phyloP scores from a whole-genome alignment of 2,888 invertebrate species.

The Onchidella celtica region DNA sequence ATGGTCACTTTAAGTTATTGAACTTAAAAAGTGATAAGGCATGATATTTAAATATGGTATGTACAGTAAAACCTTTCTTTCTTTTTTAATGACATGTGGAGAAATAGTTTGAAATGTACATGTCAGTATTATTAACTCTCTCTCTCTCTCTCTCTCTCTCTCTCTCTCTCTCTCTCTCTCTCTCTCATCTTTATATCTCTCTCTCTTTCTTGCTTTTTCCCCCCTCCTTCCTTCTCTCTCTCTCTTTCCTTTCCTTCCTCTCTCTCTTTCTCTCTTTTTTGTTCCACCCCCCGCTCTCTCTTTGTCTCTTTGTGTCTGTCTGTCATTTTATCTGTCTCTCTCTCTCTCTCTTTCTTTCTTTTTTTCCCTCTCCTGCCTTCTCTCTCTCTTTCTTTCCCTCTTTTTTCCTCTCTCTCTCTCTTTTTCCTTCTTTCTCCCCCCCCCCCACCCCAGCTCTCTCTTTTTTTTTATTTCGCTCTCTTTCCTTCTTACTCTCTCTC shows the following conservation, averaged over 20 bases:
- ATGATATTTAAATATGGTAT: too few relatives aligned
- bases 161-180: background rate
- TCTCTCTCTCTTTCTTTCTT: background rate
- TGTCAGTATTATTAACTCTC: background rate
- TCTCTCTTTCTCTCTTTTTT: background rate
- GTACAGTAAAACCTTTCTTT: too few relatives aligned
- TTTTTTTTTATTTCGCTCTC: too few relatives aligned
- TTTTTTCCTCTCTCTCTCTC: background rate
- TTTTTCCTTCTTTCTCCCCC: background rate
- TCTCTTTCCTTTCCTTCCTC: background rate
- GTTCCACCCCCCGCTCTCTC: background rate
- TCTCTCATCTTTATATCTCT: background rate
- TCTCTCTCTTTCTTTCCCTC: conserved; percentile 6
- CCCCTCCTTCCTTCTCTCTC: background rate
- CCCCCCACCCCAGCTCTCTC: background rate
- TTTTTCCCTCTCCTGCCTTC: background rate
- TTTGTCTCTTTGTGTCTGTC: background rate
- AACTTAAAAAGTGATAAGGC: background rate
- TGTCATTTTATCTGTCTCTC: background rate
- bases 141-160: background rate
- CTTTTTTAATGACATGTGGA: too few relatives aligned
- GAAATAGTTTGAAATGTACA: too few relatives aligned
- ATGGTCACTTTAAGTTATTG: background rate
- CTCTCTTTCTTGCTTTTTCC: background rate
- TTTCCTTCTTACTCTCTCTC: background rate